Conservation (phyloP, 1,140 invertebrate genomes). For the Brachionus rotundiformis region DNA sequence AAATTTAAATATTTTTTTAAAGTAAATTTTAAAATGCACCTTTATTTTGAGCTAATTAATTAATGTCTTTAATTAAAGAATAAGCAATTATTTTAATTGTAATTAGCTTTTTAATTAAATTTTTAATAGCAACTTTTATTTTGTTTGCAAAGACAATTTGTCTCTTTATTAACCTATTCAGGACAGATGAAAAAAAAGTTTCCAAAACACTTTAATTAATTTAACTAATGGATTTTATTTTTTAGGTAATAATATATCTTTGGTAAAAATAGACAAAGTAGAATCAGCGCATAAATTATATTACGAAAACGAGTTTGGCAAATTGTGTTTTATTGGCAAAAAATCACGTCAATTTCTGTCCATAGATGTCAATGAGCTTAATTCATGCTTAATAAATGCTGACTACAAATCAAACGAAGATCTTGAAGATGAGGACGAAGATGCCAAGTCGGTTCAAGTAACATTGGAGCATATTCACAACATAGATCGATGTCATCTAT, state of each 20-base stretch:
- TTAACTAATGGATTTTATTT: neutral
- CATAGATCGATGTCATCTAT: constrained; percentile 46
- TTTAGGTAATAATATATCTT: constrained; percentile 41
- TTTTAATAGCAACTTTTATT: no score
- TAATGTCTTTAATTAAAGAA: no score
- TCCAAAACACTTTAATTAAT: no score
- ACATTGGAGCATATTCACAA: constrained; percentile 41
- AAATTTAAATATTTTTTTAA: no score
- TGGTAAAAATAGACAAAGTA: constrained; percentile 46
- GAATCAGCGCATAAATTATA: constrained; percentile 50
- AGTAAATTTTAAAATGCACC: no score
- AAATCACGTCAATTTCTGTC: constrained; percentile 48
- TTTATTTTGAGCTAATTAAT: no score
- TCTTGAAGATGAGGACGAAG: constrained; percentile 37
- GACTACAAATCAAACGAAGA: constrained; percentile 48
- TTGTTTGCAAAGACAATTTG: no score
- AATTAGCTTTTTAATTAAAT: no score
- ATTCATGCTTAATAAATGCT: constrained; percentile 25
- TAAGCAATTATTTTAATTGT: no score
- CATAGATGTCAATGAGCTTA: constrained; percentile 41
- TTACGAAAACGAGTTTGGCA: constrained; percentile 49
- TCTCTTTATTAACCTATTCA: no score
- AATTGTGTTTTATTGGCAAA: constrained; percentile 47
- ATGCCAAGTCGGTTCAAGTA: constrained; percentile 38
- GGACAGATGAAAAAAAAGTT: no score